phyloP scores from a whole-genome alignment of 2,113 vertebrate genomes.

The Strix aluco region DNA sequence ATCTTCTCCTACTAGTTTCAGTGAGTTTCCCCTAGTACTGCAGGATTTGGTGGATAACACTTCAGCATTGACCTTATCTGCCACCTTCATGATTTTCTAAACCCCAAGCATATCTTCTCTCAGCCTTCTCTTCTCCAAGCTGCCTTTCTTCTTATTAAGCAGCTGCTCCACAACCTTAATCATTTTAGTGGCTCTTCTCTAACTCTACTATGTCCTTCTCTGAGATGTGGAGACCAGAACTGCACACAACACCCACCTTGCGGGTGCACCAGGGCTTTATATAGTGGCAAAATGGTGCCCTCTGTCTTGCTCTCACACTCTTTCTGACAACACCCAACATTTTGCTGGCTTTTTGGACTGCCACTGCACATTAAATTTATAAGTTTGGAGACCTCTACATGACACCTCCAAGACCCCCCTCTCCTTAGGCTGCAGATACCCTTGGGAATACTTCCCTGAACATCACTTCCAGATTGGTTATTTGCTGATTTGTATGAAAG shows the following conservation, averaged over 20 bases:
- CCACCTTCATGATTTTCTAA: conserved; percentile 4
- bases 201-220: background rate
- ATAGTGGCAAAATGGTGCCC: background rate
- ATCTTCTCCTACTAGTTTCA: conserved; percentile 38
- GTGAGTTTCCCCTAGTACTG: background rate
- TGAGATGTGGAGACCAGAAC: background rate
- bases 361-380: background rate
- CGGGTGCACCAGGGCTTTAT: background rate
- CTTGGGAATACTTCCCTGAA: background rate
- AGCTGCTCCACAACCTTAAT: background rate
- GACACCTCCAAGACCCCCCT: background rate
- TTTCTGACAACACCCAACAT: background rate
- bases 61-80: background rate
- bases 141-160: background rate
- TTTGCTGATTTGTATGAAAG: background rate
- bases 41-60: background rate
- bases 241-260: background rate
- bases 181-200: background rate
- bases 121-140: background rate
- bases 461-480: background rate
- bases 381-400: background rate
- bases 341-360: background rate
- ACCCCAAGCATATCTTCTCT: background rate
- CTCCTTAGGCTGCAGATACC: background rate
- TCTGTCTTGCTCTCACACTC: background rate